These are phyloP conservation scores for Hippasteria phrygiana DNA, from an alignment of 53 echinoderm and acorn worm genomes.

Conservation along the genomic window DNA sequence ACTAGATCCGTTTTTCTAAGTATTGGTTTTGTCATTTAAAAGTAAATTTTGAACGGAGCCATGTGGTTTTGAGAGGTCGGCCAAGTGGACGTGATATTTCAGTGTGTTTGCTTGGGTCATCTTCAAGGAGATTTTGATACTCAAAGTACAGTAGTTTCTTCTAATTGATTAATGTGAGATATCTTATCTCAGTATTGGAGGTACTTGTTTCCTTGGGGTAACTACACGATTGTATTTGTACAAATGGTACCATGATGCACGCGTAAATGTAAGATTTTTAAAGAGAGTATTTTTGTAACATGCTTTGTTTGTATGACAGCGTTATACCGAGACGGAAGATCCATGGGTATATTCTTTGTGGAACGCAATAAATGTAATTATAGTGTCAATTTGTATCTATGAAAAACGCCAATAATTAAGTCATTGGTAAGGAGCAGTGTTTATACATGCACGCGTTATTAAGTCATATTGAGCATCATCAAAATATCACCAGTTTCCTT, in stretches of 20 bases:
- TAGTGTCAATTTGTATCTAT: not conserved
- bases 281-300: conserved; percentile 36
- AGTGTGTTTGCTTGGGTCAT: not conserved
- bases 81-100: too few species aligned
- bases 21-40: too few species aligned
- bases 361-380: not conserved
- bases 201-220: not conserved
- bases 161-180: too few species aligned
- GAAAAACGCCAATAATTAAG: not conserved
- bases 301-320: not conserved
- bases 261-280: conserved; percentile 2
- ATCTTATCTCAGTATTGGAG: not conserved
- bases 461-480: too few species aligned
- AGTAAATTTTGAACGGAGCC: too few species aligned
- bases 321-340: not conserved
- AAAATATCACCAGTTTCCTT: too few species aligned
- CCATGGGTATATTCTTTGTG: not conserved
- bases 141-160: not conserved
- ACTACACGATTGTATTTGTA: not conserved
- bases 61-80: too few species aligned
- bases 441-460: too few species aligned
- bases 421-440: not conserved
- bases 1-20: too few species aligned
- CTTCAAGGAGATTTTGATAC: not conserved
- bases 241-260: not conserved